Base-by-base conservation (phyloP, 2,113 vertebrate genomes). In the Halcyon senegalensis region DNA sequence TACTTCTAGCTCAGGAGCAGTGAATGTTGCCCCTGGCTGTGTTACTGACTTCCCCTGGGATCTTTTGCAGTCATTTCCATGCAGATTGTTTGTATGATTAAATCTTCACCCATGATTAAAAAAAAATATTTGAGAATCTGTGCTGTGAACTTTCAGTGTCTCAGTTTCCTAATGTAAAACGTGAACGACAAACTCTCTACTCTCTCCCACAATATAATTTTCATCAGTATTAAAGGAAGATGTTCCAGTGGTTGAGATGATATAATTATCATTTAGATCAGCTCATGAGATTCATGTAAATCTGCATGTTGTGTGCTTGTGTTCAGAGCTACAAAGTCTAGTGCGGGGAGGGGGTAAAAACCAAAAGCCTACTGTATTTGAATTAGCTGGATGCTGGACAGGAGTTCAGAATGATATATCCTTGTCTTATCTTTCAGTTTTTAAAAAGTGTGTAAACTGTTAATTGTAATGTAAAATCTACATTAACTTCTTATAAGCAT, bases 331-430 rank as follows among this genome's bases (percentile, higher is more conserved):
- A 53, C 20, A 30, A 56, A 82, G 30, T n/a, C 10, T 50, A 7
- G 25, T 35, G 10, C 4, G 1, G 9, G 5, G 5, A 7, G 4
- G 1, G 3, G 3, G 7, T 2, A 17, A 33, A 24, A 39, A 68
- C 66, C 0, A 25, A 58, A 43, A 53, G 3, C 2, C 7, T n/a
- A 6, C 59, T 37, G 5, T 37, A 53, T 84, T 66, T 87, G 11
- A 77, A 53, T 91, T 18, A 66, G 1, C 4, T 58, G 31, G 15
- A 37, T 86, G 8, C 16, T 79, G 43, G 21, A 66, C 9, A 48
- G 14, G 11, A 37, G 9, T 68, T 27, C 19, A 56, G 15, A 60
- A 37, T 20, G 2, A n/a, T 80, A 60, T 64, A 50, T 41, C 3
- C 4, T 69, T 75, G 8, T 41, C 35, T 86, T 74, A 56, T 4